Evolutionary conservation across 2,797 vertebrate species (phyloP).

Genomic region (Acanthurus tractus): DNA sequence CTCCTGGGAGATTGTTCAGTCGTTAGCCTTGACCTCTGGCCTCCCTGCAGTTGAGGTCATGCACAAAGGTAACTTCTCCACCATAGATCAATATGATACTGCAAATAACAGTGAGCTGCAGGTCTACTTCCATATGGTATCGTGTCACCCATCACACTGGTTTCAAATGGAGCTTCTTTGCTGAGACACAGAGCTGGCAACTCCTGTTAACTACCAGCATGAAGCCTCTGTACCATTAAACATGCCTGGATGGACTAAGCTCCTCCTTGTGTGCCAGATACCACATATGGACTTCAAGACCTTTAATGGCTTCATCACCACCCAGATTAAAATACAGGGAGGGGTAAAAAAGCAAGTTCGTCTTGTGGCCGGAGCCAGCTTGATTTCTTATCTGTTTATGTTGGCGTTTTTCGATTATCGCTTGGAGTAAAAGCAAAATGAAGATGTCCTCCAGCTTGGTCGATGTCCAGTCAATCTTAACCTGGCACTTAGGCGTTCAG

Average conservation of each 20-base stretch:
- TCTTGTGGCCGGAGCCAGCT: slow-evolving; percentile 30
- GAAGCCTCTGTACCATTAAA: slow-evolving; percentile 62
- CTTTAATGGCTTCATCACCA: slow-evolving; percentile 60
- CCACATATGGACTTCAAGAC: slow-evolving; percentile 56
- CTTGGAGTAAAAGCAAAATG: slow-evolving; percentile 12
- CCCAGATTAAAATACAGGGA: slow-evolving; percentile 28
- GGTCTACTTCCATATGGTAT: slow-evolving; percentile 39
- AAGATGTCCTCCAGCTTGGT: slow-evolving; percentile 30
- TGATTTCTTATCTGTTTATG: slow-evolving; percentile 51
- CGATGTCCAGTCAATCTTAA: slow-evolving; percentile 43
- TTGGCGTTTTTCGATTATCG: slow-evolving; percentile 32
- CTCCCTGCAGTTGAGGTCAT: slow-evolving; percentile 19
- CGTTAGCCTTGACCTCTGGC: slow-evolving; percentile 39
- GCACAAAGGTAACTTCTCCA: not conserved
- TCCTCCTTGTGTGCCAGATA: slow-evolving; percentile 57
- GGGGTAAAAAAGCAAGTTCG: slow-evolving; percentile 13
- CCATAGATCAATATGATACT: slow-evolving; percentile 26
- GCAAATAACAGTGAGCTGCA: slow-evolving; percentile 24
- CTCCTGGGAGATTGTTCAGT: slow-evolving; percentile 27
- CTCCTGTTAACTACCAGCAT: slow-evolving; percentile 46
- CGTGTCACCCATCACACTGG: slow-evolving; percentile 33
- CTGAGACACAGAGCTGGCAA: slow-evolving; percentile 59
- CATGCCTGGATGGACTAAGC: slow-evolving; percentile 61
- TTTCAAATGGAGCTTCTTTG: slow-evolving; percentile 49
- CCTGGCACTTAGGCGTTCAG: slow-evolving; percentile 47